Evolutionary conservation across 2,888 invertebrate genomes (phyloP).

Genomic region (Axea sp.): DNA sequence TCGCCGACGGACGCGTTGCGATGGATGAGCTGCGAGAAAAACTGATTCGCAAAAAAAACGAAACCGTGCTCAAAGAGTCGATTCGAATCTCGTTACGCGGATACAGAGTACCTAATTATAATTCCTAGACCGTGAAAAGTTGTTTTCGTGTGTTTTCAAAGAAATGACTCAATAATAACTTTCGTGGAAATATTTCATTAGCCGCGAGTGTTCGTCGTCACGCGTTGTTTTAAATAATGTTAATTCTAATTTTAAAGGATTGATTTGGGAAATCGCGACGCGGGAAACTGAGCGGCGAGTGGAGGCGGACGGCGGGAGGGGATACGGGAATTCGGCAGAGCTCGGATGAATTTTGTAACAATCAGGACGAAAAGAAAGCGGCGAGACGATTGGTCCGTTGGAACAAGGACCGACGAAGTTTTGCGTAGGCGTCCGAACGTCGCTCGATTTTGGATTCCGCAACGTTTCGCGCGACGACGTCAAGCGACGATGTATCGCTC

Average conservation of each 20-base stretch:
- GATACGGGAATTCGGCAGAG: too few relatives aligned
- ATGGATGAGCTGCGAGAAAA: too few relatives aligned
- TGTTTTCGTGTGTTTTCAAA: conserved; percentile 40
- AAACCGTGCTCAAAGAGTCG: conserved; percentile 6
- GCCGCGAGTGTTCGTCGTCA: conserved; percentile 20
- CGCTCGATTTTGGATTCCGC: conserved; percentile 25
- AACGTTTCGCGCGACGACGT: conserved; percentile 8
- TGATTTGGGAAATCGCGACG: conserved; percentile 3
- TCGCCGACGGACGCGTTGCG: too few relatives aligned
- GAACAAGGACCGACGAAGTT: conserved; percentile 9
- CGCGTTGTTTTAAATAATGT: conserved; percentile 22
- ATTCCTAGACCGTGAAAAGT: conserved; percentile 34
- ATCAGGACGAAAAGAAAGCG: not conserved
- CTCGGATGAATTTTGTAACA: conserved; percentile 3
- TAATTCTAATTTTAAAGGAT: conserved; percentile 18
- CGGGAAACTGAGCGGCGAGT: too few relatives aligned
- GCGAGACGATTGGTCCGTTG: not conserved
- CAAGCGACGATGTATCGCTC: conserved; percentile 14
- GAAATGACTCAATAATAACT: conserved; percentile 41
- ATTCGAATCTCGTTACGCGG: conserved; percentile 13
- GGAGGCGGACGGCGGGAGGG: too few relatives aligned
- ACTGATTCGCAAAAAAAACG: conserved; percentile 1
- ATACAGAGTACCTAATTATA: conserved; percentile 35
- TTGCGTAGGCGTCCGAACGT: conserved; percentile 18
- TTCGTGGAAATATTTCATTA: conserved; percentile 37